Evolutionary conservation across 2,888 invertebrate genomes (phyloP).

Genomic region (Catotricha subobsoleta): DNA sequence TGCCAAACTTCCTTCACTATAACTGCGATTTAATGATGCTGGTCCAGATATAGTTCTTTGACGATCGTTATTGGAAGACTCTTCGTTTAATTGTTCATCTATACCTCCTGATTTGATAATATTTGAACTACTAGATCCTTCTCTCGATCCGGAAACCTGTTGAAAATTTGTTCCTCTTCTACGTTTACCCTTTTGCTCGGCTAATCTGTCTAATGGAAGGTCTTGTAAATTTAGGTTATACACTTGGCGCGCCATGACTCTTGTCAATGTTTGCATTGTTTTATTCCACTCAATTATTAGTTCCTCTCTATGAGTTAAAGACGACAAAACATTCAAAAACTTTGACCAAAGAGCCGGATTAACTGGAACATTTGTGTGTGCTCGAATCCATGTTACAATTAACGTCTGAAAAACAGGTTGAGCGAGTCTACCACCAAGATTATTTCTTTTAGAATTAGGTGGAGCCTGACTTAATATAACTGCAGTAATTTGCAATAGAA

Average conservation of each 20-base stretch:
- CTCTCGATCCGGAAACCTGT: background rate
- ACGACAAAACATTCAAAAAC: conserved; percentile 69
- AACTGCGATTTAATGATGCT: conserved; percentile 31
- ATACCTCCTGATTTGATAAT: background rate
- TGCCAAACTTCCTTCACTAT: conserved; percentile 37
- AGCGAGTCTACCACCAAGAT: conserved; percentile 58
- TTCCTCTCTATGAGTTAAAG: conserved; percentile 86
- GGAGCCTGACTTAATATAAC: conserved; percentile 67
- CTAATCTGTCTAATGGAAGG: conserved; percentile 58
- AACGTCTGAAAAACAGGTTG: conserved; percentile 82
- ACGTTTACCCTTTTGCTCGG: conserved; percentile 59
- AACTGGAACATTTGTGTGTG: conserved; percentile 84
- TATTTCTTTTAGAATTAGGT: conserved; percentile 55
- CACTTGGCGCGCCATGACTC: conserved; percentile 86
- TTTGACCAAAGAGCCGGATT: conserved; percentile 84
- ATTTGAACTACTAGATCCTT: background rate
- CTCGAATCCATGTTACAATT: conserved; percentile 96
- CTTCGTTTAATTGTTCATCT: conserved; percentile 7
- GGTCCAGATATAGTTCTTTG: conserved; percentile 15
- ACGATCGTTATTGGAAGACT: conserved; percentile 14
- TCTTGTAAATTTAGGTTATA: conserved; percentile 86
- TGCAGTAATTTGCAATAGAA: conserved; percentile 81
- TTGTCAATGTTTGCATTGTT: conserved; percentile 91
- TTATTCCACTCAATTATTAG: conserved; percentile 94
- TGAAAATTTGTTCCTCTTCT: conserved; percentile 27